A percentile compares a stretch with the other conserved stretches of the same genome.
Evolutionary conservation across 1,140 invertebrate genomes (phyloP).

Genomic region (Arctopsyche grandis): DNA sequence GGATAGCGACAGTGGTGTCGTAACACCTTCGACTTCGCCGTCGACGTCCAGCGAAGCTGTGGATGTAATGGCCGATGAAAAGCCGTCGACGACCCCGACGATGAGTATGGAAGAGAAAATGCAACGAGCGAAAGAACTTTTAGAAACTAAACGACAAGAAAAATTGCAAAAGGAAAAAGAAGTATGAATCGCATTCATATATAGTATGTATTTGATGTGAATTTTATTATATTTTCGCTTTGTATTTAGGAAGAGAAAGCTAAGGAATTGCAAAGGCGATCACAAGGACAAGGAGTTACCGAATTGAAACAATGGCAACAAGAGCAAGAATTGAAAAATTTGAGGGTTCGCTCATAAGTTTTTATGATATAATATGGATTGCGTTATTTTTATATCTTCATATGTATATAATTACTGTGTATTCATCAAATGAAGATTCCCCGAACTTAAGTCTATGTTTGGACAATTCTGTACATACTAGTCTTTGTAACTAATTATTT

Average conservation of each 20-base stretch:
- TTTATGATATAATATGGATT: not conserved
- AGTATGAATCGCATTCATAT: conserved; percentile 55
- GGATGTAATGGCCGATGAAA: not conserved
- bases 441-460: no score
- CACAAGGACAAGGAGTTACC: conserved; percentile 75
- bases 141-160: conserved; percentile 69
- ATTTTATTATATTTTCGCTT: conserved; percentile 43
- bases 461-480: no score
- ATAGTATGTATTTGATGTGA: conserved; percentile 56
- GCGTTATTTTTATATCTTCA: not conserved
- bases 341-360: conserved; percentile 63
- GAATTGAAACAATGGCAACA: conserved; percentile 76
- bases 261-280: conserved; percentile 77
- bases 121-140: conserved; percentile 64
- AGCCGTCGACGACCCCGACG: conserved; percentile 30
- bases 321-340: conserved; percentile 78
- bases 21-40: not conserved
- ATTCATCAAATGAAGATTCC: no score
- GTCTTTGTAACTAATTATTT: no score
- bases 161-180: conserved; percentile 74
- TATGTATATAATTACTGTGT: not conserved
- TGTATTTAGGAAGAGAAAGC: conserved; percentile 66
- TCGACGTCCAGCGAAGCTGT: conserved; percentile 14
- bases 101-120: conserved; percentile 58
- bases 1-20: conserved; percentile 56